Percentiles rank a stretch among this genome's conserved stretches.
These are phyloP conservation scores for Oxystoma pomonae DNA, from an alignment of 2,888 invertebrate species.

Conservation along the genomic window DNA sequence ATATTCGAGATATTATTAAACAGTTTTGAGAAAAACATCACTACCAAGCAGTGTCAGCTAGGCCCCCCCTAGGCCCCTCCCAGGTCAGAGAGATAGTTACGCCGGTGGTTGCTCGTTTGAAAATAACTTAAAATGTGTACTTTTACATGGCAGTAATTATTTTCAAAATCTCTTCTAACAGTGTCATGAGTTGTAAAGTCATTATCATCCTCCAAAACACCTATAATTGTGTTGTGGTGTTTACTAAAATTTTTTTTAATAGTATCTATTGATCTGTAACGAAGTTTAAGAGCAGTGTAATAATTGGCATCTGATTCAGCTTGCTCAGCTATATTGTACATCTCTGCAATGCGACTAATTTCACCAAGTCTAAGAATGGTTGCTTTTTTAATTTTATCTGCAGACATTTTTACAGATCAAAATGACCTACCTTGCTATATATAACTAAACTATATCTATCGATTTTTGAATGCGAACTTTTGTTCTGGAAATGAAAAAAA, in stretches of 20 bases:
- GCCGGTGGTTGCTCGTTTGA: background rate
- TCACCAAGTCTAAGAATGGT: too few relatives aligned
- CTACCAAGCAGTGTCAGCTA: too few relatives aligned
- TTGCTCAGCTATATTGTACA: background rate
- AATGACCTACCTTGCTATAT: too few relatives aligned
- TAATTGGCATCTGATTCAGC: background rate
- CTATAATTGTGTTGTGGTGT: background rate
- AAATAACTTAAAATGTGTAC: background rate
- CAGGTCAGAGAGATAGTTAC: too few relatives aligned
- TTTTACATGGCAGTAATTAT: background rate
- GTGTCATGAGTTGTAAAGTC: background rate
- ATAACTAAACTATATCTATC: too few relatives aligned
- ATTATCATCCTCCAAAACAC: background rate
- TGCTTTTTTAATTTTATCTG: too few relatives aligned
- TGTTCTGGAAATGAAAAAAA: too few relatives aligned
- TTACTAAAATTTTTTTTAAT: background rate
- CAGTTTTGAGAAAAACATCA: too few relatives aligned
- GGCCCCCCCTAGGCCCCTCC: too few relatives aligned
- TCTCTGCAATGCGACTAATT: background rate
- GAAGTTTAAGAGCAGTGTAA: background rate
- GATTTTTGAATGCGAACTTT: too few relatives aligned
- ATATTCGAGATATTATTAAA: too few relatives aligned
- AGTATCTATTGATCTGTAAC: background rate
- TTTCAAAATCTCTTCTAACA: background rate
- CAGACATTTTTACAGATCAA: too few relatives aligned